phyloP scores from a whole-genome alignment of 2,113 vertebrate genomes.

The Myotis brandtii region DNA sequence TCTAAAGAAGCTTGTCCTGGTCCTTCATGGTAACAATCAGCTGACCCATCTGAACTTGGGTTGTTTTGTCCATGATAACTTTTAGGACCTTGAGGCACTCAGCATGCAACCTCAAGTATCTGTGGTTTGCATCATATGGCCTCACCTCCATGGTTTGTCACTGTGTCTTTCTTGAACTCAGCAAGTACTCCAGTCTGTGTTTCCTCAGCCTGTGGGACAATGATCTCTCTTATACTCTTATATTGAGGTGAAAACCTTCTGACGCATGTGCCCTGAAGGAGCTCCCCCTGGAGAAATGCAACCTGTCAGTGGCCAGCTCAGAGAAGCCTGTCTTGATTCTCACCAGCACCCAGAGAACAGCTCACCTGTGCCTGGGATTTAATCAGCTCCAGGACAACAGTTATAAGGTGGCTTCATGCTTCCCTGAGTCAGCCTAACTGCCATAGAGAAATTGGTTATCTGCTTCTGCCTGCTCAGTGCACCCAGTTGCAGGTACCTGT shows the following conservation, averaged over 20 bases:
- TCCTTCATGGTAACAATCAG: too few species aligned
- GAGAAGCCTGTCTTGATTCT: neutral
- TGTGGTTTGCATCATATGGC: slow-evolving; percentile 2
- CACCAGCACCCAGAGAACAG: neutral
- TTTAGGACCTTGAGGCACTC: too few species aligned
- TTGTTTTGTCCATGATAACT: too few species aligned
- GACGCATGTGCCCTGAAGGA: neutral
- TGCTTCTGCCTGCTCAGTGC: neutral
- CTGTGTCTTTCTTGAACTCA: neutral
- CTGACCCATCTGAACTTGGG: too few species aligned
- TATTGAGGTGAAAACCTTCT: neutral
- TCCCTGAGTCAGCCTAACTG: neutral
- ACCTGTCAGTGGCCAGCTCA: accelerated
- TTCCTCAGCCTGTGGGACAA: slow-evolving; percentile 46
- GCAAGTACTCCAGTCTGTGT: neutral
- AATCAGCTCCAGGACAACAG: neutral
- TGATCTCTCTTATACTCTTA: neutral
- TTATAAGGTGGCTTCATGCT: neutral
- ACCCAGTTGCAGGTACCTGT: neutral
- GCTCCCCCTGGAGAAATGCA: slow-evolving; percentile 45
- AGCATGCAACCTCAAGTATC: too few species aligned
- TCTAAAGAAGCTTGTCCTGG: too few species aligned
- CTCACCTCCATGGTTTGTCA: neutral
- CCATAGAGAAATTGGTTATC: slow-evolving; percentile 10
- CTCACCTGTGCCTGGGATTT: neutral